Evolutionary conservation across 2,888 invertebrate species (phyloP).

Genomic region (Thalpophila matura): DNA sequence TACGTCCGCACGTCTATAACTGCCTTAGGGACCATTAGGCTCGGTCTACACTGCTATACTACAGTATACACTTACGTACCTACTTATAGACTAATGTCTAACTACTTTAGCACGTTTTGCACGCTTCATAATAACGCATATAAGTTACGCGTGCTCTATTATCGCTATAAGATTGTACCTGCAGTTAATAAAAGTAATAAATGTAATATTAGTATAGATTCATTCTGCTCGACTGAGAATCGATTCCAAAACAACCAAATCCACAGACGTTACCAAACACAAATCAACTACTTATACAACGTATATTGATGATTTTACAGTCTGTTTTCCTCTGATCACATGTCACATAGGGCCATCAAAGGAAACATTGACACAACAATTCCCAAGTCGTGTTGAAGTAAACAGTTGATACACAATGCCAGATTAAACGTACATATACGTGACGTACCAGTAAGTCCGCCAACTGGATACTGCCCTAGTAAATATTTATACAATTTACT

Average conservation of each 20-base stretch:
- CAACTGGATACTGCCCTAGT: constrained; percentile 30
- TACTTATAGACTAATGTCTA: no score
- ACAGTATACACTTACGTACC: neutral
- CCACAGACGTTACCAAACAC: neutral
- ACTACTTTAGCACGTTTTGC: neutral
- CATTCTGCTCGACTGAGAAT: neutral
- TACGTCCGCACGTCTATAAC: neutral
- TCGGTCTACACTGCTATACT: neutral
- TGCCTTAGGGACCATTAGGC: constrained; percentile 10
- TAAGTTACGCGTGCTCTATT: no score
- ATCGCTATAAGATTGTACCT: no score
- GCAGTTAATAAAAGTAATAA: no score
- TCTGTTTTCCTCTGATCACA: constrained; percentile 26
- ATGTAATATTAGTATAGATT: no score
- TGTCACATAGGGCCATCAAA: constrained; percentile 13
- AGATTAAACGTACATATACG: constrained; percentile 46
- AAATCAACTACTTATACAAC: neutral
- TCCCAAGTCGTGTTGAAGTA: constrained; percentile 30
- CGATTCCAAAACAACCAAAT: neutral
- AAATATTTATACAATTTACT: constrained; percentile 37
- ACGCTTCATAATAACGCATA: no score
- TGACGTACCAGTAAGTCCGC: constrained; percentile 28
- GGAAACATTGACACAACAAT: constrained; percentile 34
- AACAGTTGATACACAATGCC: constrained; percentile 39
- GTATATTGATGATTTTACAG: constrained; percentile 2